Base-by-base conservation (phyloP, 2,113 vertebrate species). In the Apistogramma diplotaenia region DNA sequence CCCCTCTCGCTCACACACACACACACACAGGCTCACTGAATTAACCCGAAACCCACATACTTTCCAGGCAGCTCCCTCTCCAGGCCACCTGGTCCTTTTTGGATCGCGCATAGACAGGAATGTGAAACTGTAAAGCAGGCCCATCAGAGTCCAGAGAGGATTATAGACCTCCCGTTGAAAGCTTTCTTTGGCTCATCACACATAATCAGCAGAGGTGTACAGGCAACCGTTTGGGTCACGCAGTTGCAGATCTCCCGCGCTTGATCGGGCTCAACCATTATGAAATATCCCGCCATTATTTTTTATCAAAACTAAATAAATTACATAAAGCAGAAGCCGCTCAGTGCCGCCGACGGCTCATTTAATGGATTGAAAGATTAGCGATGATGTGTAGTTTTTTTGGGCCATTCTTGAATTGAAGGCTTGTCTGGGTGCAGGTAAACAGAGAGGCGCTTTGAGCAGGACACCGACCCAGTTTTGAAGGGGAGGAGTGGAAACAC, bases 391-490 rank as follows among this genome's bases (percentile, higher is more conserved):
- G 61, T 77, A n/a, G n/a, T n/a, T n/a, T 83, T 84, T 37, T 80
- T 37, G 25, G 65, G n/a, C 51, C 12, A 3, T 78, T 78, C 35
- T 73, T 73, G 19, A 76, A 74, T 76, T 78, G 61, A 35, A 12
- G 53, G 29, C 62, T 43, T 43, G 19, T 85, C 59, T 85, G 74
- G 51, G 35, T 67, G 57, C 78, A 89, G 77, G 85, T 91, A 40
- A 15, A 57, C 61, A 25, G 74, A 57, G 54, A 67, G 75, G 46
- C 37, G 10, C 75, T 43, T 89, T 89, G 88, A 87, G 78, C 88
- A 87, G 92, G 87, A 78, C 78, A 82, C 84, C 81, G 90, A 90
- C 89, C 89, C 84, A 93, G 73, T 91, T 90, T 88, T 85, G 10
- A 78, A 29, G 49, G 78, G 79, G 79, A 88, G 61, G 58, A 79